These are phyloP conservation scores for Castor canadensis DNA, from an alignment of 2,113 vertebrate genomes.

Conservation along the genomic window DNA sequence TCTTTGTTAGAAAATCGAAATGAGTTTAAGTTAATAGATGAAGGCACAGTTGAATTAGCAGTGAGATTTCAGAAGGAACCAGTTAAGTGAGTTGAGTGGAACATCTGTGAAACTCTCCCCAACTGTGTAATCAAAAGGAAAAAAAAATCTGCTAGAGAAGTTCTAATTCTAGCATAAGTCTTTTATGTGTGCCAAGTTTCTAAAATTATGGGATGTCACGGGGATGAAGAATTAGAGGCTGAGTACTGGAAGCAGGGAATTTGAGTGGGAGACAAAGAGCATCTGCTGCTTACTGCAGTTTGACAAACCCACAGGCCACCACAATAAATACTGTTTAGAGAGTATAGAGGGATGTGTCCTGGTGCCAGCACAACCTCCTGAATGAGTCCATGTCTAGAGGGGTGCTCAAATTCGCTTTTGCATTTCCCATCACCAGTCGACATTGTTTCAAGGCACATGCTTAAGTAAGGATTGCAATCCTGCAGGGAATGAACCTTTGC, in stretches of 20 bases:
- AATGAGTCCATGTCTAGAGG: background rate
- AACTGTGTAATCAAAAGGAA: background rate
- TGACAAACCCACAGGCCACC: background rate
- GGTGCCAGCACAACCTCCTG: background rate
- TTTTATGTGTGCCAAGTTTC: background rate
- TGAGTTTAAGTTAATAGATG: background rate
- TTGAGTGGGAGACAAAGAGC: background rate
- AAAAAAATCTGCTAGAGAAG: background rate
- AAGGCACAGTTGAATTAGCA: background rate
- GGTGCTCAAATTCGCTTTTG: background rate
- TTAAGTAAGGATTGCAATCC: background rate
- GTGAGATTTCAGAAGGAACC: conserved; percentile 19
- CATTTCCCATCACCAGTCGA: background rate
- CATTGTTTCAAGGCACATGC: background rate
- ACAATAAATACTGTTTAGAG: background rate
- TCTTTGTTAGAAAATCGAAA: background rate
- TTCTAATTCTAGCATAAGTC: background rate
- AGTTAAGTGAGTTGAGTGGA: background rate
- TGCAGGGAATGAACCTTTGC: background rate
- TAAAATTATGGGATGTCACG: background rate
- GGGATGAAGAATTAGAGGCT: background rate
- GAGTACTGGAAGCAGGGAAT: background rate
- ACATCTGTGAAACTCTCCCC: background rate
- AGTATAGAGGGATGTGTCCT: background rate
- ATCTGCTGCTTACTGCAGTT: background rate